Evolutionary conservation across 2,888 invertebrate species (phyloP), one percentile per base, ranked within the genome.

Genomic region (Phytoseiulus persimilis): DNA sequence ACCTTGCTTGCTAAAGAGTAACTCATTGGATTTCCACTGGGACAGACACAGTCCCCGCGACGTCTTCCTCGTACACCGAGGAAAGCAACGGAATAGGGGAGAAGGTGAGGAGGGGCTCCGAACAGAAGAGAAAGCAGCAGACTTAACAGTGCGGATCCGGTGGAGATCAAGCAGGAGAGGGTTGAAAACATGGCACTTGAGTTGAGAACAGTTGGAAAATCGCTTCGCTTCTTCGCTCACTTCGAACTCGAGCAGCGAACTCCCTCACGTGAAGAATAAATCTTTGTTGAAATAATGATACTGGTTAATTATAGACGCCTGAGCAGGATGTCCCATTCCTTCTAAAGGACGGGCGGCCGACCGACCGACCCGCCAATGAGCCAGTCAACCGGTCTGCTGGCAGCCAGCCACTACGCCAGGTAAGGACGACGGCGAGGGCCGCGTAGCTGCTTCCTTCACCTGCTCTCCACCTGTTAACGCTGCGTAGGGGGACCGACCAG

Each of bases 201-300:
- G 65, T 65, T 65, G 65, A 65, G 65, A 65, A 65, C 65, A 65
- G 65, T 65, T 65, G 65, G 65, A 65, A 65, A 65, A 65, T 65
- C 65, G 65, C 65, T 87, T 31, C 87, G 83, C 33, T 83, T 33
- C 11, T 83, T 83, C 83, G 83, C 23, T 33, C 83, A 31, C 83
- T 33, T 83, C 83, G 83, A 31, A 18, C 83, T 83, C 83, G 31
- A 31, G 32, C 83, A 32, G 9, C 65, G 65, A 65, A 65, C 33
- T 45, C 87, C 33, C 33, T 87, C 87, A 87, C 87, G 87, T 87
- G 87, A 45, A 87, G 87, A 87, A 87, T 87, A 87, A 87, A 87
- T 87, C 87, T 87, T 45, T 45, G 87, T 87, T 87, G 32, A 87
- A 87, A 87, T 87, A 87, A 87, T 87, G 87, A 87, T 87, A 87